Base-by-base conservation (phyloP, 1,140 invertebrate genomes). In the Hypsibius dujardini region DNA sequence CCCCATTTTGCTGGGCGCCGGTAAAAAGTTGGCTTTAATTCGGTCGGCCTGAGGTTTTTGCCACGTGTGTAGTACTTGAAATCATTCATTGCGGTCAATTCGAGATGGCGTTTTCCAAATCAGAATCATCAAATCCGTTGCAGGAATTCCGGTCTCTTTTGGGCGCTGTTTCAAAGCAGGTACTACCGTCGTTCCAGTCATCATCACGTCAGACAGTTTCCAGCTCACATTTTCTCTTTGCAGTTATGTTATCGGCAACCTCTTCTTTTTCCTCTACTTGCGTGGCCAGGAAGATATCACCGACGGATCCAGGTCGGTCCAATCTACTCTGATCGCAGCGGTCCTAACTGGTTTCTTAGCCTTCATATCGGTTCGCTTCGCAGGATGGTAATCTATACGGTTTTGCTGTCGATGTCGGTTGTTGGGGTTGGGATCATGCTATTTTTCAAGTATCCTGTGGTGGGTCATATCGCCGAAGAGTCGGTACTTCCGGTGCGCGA, bases 121-220 rank as follows among this genome's bases (percentile, higher is more conserved):
- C 28, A 28, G 28, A 28, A 28, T 28, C 28, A 28, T 12, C 12
- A 67, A 15, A 15, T 42, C 3, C 42, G 12, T 45, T 67, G 12
- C 1, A 84, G 92, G 75, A 95, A 97, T 79, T 91, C 90, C 42
- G 92, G 92, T 45, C 82, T 97, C 40, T 97, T 97, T 78, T 96
- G 93, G 93, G 92, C 92, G 0, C 85, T 96, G 77, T 82, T 95
- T 56, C 92, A 96, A 78, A 87, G 85, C 75, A 91, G 87, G 88
- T 89, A 79, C 3, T 2, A 12, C 71, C 40, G 45, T n/a, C 14
- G 46, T 15, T 28, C 28, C 46, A 72, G 59, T 15, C 71, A 46
- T 28, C 69, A 70, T 42, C n/a, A 45, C 42, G 46, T 50, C 15
- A 69, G 70, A 50, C 28, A 70, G n/a, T 72, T 69, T 40, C 46